Evolutionary conservation across 64 coral and sea anemone species (phyloP), one percentile per base, ranked within the genome.

Genomic region (Pocillopora damicornis): DNA sequence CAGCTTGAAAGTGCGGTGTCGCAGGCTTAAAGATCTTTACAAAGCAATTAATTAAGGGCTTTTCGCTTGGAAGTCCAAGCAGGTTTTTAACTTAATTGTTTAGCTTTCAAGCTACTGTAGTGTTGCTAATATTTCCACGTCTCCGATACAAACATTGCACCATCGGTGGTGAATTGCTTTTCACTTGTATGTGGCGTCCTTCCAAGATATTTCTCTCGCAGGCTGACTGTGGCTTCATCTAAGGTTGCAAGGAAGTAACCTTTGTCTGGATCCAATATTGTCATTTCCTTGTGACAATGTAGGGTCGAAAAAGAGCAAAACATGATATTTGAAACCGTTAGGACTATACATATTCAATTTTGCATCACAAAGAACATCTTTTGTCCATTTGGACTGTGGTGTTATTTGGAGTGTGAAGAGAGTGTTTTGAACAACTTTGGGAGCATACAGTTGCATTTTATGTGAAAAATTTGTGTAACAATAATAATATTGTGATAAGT

Each of bases 321-420:
- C 59, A 79, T 51, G 60, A 79, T 2, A 13, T 60, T 61, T 60
- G 25, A 79, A 60, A 79, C 77, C 77, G 58, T 79, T 79, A 30
- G 30, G 30, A 30, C 25, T 60, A 60, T 5, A 12, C 5, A 23
- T 23, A 79, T 11, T 0, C 7, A 79, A 79, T 14, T 60, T 59
- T 79, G 7, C 77, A 25, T 61, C 0, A 79, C 56, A 79, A 26
- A 60, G 11, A 12, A 25, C 23, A 26, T 79, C 9, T 15, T 51
- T 77, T 5, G 14, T 56, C 42, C 15, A 16, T 77, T 15, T 15
- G 58, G 77, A 11, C 20, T 23, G 18, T 11, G 67, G 67, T 11
- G 22, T 71, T 25, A 71, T 26, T 71, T 71, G 67, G 20, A 2
- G 7, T 11, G 12, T 71, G 17, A 22, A 69, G 67, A 71, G 64